Evolutionary conservation across 2,797 vertebrate species (phyloP), one percentile per base, ranked within the genome.

Genomic region (Ciconia nigra): DNA sequence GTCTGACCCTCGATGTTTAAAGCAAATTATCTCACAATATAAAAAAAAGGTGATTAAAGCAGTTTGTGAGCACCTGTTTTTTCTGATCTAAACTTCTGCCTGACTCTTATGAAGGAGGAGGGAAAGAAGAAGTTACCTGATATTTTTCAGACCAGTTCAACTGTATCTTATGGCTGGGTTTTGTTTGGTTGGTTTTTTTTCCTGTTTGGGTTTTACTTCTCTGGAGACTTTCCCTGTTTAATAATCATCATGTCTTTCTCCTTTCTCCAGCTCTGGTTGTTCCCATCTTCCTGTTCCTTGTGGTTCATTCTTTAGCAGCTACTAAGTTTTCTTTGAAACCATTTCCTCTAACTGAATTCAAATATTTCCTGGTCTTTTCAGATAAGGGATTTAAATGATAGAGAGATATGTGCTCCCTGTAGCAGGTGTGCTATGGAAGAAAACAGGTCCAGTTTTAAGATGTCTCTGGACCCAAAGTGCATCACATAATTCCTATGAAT

Each of bases 261-360:
- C 52, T 78, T 85, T 76, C 35, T 92, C 71, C 63, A 83, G 65
- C 69, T 70, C 73, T 87, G 44, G 35, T 76, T 52, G 10, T 88
- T 77, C 51, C 46, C 66, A 57, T 52, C 22, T 77, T 86, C 58
- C 77, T 87, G 39, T 85, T 85, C 67, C 54, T 85, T 55, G 42
- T 65, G 44, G 67, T 61, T 95, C 81, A 65, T 91, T 93, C 84
- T 89, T 87, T 72, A 92, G 70, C 73, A 96, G 65, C 77, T 61
- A 90, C 66, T 65, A 65, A 88, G 59, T 54, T 83, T 62, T 90
- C 81, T 94, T 95, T 90, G 1, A 95, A 89, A 49, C 65, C 1
- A 87, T 93, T 96, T 97, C 70, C 81, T 90, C 41, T 87, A 69
- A 66, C 72, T 67, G 89, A 82, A 86, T 92, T 96, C 3, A 96